phyloP scores from a whole-genome alignment of 2,113 vertebrate genomes.

The Gallinago jamesoni region DNA sequence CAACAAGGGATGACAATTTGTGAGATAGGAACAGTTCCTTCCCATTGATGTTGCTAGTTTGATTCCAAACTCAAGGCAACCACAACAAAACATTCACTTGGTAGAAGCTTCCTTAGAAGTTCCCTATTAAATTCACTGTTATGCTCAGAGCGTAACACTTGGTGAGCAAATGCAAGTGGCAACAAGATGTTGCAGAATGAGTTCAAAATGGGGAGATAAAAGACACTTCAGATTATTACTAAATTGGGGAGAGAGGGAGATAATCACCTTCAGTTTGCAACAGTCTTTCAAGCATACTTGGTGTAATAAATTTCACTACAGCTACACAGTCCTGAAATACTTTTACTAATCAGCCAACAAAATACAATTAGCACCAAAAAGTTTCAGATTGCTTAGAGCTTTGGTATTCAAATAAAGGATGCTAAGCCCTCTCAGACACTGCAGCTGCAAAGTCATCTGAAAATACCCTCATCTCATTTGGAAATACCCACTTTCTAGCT shows the following conservation, averaged over 20 bases:
- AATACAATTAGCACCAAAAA: background rate
- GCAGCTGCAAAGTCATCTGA: background rate
- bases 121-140: background rate
- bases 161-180: background rate
- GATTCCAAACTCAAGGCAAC: background rate
- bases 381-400: background rate
- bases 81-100: background rate
- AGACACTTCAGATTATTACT: background rate
- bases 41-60: background rate
- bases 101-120: background rate
- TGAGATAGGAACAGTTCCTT: background rate
- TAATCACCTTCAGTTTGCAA: background rate
- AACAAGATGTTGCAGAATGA: background rate
- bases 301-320: background rate
- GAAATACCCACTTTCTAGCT: constrained; percentile 4
- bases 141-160: background rate
- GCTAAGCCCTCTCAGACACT: background rate
- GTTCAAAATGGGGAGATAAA: background rate
- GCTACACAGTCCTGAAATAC: background rate
- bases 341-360: background rate
- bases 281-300: background rate
- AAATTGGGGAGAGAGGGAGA: background rate
- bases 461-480: background rate
- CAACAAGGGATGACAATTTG: background rate
- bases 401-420: background rate